Conservation (phyloP, 2,113 vertebrate genomes). For the Pteropus alecto region DNA sequence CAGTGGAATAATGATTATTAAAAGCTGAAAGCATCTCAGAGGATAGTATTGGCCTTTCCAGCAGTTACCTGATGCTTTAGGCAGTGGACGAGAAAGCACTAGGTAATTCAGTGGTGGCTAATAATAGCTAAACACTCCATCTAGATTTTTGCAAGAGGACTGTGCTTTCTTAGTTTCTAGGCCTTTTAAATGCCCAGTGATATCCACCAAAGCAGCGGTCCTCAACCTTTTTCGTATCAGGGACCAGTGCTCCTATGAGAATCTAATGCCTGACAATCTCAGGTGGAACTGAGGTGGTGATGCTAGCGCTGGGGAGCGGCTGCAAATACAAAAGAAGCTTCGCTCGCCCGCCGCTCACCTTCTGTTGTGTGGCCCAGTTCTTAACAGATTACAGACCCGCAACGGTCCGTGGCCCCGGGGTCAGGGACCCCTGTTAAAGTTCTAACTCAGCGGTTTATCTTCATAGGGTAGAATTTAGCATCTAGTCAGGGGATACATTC, state of each 20-base stretch:
- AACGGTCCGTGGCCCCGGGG: no score
- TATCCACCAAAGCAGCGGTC: background rate
- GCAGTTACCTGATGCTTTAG: constrained; percentile 8
- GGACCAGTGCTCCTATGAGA: no score
- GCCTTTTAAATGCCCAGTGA: background rate
- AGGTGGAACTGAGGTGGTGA: no score
- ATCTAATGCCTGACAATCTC: no score
- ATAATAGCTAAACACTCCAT: background rate
- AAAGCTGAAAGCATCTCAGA: background rate
- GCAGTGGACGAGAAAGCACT: background rate
- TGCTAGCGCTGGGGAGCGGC: no score
- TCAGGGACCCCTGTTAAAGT: background rate
- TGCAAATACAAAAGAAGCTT: no score
- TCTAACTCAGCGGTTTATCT: background rate
- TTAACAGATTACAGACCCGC: no score
- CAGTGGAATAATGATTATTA: background rate
- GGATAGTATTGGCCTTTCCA: constrained; percentile 5
- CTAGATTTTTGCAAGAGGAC: background rate
- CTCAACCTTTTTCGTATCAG: no score
- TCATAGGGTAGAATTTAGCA: background rate
- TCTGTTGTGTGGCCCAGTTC: no score
- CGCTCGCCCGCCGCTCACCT: no score
- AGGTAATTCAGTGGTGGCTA: constrained; percentile 17
- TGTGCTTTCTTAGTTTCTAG: constrained; percentile 6
- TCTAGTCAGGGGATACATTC: background rate